phyloP scores from a whole-genome alignment of 2,888 invertebrate genomes.

The Caenorhabditis sinica region DNA sequence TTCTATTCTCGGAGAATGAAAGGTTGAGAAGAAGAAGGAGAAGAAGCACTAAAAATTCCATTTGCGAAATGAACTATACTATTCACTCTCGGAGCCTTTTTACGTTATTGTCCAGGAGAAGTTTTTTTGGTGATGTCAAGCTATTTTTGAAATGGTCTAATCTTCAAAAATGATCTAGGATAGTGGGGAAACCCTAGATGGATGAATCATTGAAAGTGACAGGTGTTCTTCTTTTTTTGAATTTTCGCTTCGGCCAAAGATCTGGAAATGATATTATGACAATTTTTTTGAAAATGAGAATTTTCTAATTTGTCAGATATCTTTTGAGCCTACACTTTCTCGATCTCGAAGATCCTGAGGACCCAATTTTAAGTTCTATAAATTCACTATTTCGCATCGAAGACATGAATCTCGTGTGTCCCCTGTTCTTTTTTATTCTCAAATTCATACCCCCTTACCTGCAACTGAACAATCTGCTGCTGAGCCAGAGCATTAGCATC shows the following conservation, averaged over 20 bases:
- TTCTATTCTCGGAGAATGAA: conserved; percentile 38
- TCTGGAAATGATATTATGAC: too few species aligned
- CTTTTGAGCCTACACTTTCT: too few species aligned
- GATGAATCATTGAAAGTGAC: background rate
- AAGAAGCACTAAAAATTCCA: conserved; percentile 57
- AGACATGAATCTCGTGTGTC: too few species aligned
- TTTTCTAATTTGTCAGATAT: too few species aligned
- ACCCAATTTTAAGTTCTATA: too few species aligned
- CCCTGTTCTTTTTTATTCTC: too few species aligned
- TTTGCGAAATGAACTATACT: conserved; percentile 54
- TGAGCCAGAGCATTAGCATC: conserved; percentile 80
- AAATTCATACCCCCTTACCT: conserved; percentile 64
- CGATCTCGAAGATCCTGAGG: too few species aligned
- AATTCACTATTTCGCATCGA: too few species aligned
- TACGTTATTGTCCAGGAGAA: background rate
- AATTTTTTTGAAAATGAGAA: too few species aligned
- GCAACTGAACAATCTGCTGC: conserved; percentile 82
- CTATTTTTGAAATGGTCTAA: conserved; percentile 4
- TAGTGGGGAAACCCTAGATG: background rate
- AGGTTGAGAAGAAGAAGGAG: background rate
- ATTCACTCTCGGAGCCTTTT: conserved; percentile 1
- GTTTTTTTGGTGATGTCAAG: conserved; percentile 40
- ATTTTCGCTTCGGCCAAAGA: too few species aligned
- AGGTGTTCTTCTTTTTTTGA: background rate
- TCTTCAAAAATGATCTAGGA: background rate